Conservation (phyloP, 35 echinoderm and acorn worm species). For the Apostichopus parvimensis region DNA sequence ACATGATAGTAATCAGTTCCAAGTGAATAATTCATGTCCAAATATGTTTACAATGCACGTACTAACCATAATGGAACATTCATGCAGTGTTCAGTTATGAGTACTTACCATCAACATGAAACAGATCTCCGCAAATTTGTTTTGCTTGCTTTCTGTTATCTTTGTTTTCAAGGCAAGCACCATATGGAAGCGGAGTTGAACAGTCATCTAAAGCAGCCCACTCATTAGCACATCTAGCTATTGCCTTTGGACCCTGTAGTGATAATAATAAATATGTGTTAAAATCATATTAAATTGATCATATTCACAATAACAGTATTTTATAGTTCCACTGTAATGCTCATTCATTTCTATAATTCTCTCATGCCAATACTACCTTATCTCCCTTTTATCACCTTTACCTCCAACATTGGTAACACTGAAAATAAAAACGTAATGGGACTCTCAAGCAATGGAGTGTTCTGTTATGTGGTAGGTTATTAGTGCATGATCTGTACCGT, state of each 20-base stretch:
- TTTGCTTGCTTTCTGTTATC: not conserved
- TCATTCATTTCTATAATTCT: too few relatives aligned
- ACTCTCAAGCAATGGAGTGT: too few relatives aligned
- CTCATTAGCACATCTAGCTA: not conserved
- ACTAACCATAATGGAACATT: not conserved
- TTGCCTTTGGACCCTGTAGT: not conserved
- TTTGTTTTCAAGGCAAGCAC: not conserved
- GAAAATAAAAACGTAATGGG: too few relatives aligned
- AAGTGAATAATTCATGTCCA: not conserved
- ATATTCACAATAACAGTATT: too few relatives aligned
- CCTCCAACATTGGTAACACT: too few relatives aligned
- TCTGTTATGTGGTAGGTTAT: too few relatives aligned
- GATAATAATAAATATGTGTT: not conserved
- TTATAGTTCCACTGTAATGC: too few relatives aligned
- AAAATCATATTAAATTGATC: too few relatives aligned
- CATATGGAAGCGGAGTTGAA: not conserved
- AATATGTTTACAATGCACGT: not conserved
- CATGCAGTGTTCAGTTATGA: too few relatives aligned
- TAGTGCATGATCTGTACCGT: too few relatives aligned
- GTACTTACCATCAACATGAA: not conserved
- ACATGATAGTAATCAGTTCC: not conserved
- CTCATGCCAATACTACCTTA: too few relatives aligned
- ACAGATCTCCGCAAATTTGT: not conserved
- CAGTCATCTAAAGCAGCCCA: constrained; percentile 20
- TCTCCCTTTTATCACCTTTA: too few relatives aligned